Conservation (phyloP, 1,140 invertebrate species). For the Hyles vespertilio region DNA sequence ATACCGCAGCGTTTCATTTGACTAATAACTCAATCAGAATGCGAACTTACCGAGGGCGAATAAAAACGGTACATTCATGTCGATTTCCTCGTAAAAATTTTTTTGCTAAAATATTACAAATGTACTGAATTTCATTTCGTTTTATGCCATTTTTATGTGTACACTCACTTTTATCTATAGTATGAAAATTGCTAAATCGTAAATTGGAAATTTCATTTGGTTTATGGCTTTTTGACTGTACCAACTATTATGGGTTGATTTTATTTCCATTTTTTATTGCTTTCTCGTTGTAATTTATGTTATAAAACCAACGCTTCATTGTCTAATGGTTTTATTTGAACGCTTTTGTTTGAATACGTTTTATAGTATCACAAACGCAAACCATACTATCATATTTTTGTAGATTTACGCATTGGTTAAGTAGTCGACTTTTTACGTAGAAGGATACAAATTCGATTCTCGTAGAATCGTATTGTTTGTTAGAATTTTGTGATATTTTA, state of each 20-base stretch:
- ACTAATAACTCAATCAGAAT: no score
- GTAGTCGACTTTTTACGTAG: no score
- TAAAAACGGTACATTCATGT: slow-evolving; percentile 5
- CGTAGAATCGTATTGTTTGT: no score
- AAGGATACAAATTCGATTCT: no score
- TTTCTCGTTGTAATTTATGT: background rate
- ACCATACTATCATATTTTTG: no score
- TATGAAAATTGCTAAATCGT: slow-evolving; percentile 42
- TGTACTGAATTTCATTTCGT: slow-evolving; percentile 37
- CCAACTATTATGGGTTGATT: slow-evolving; percentile 4
- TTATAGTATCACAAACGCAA: no score
- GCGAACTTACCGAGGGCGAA: background rate
- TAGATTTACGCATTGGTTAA: no score
- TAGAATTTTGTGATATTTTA: no score
- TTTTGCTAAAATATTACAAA: slow-evolving; percentile 20
- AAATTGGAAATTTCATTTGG: slow-evolving; percentile 39
- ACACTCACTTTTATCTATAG: slow-evolving; percentile 28
- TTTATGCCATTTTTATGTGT: slow-evolving; percentile 42
- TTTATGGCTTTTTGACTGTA: slow-evolving; percentile 20
- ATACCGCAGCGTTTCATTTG: no score
- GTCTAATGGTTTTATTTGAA: background rate
- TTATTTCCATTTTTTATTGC: background rate
- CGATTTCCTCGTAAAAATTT: no score
- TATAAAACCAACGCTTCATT: background rate
- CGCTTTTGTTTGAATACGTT: no score